Conservation (phyloP, 1,140 invertebrate species). For the Anthonomus grandis region DNA sequence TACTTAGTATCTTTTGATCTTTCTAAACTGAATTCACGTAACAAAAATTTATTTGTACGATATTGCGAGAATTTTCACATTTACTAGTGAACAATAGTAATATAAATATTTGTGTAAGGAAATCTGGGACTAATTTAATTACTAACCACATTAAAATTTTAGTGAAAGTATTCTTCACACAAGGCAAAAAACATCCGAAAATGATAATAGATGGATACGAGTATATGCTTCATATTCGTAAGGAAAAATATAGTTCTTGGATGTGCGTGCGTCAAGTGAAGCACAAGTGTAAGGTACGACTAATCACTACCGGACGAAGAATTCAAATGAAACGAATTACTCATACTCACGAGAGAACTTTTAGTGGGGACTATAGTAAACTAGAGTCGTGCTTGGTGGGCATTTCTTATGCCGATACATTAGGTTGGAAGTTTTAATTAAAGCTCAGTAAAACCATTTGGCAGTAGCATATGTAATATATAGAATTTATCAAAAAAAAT, state of each 20-base stretch:
- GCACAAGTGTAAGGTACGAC: slow-evolving; percentile 18
- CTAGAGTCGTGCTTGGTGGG: not conserved
- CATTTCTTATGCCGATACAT: not conserved
- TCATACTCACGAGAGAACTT: slow-evolving; percentile 6
- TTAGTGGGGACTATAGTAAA: slow-evolving; percentile 3
- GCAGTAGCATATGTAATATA: slow-evolving; percentile 1
- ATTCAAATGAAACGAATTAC: slow-evolving; percentile 7
- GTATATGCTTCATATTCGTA: slow-evolving; percentile 11
- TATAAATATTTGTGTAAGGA: too few species aligned
- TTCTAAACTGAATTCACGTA: too few species aligned
- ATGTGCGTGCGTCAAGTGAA: slow-evolving; percentile 4
- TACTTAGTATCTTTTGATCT: too few species aligned
- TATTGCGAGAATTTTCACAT: too few species aligned
- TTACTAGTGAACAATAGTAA: too few species aligned
- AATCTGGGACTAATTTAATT: not conserved
- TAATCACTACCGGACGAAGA: slow-evolving; percentile 8
- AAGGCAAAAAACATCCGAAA: slow-evolving; percentile 18
- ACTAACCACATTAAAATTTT: slow-evolving; percentile 12
- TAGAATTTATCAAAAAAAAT: too few species aligned
- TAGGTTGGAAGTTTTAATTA: not conserved
- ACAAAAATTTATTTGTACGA: too few species aligned
- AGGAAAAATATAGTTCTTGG: slow-evolving; percentile 5
- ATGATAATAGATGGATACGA: slow-evolving; percentile 22
- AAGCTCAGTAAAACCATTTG: too few species aligned
- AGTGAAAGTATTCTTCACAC: slow-evolving; percentile 12